Evolutionary conservation across 2,888 invertebrate species (phyloP).

Genomic region (Macrosoma leucophasiata): DNA sequence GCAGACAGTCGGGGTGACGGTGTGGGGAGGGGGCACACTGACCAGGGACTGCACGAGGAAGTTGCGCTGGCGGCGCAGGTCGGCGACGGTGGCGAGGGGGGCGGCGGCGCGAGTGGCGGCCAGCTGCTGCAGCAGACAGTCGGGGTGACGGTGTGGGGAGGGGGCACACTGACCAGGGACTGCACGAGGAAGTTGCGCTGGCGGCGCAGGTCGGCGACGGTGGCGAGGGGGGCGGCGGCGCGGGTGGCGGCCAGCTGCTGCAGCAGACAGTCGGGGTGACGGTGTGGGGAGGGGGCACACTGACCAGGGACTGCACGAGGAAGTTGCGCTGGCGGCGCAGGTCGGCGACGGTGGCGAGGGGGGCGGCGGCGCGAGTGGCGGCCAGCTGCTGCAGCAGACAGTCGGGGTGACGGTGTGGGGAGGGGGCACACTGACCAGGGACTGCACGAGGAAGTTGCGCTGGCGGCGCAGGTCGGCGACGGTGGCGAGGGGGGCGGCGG

Average conservation of each 20-base stretch:
- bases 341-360: constrained; percentile 94
- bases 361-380: constrained; percentile 88
- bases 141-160: too few species aligned
- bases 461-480: constrained; percentile 92
- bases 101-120: constrained; percentile 88
- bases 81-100: constrained; percentile 93
- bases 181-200: constrained; percentile 96
- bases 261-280: constrained; percentile 89
- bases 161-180: constrained; percentile 70
- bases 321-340: constrained; percentile 93
- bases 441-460: constrained; percentile 95
- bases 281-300: too few species aligned
- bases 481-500: constrained; percentile 92
- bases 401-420: too few species aligned
- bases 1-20: constrained; percentile 89
- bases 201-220: constrained; percentile 90
- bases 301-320: constrained; percentile 87
- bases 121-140: constrained; percentile 91
- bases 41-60: constrained; percentile 91
- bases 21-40: too few species aligned
- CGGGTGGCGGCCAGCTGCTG: constrained; percentile 89
- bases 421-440: constrained; percentile 58
- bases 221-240: constrained; percentile 92
- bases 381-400: constrained; percentile 90
- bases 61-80: constrained; percentile 92